Evolutionary conservation across 2,888 invertebrate genomes (phyloP).

Genomic region (Zaprionus lineosus): DNA sequence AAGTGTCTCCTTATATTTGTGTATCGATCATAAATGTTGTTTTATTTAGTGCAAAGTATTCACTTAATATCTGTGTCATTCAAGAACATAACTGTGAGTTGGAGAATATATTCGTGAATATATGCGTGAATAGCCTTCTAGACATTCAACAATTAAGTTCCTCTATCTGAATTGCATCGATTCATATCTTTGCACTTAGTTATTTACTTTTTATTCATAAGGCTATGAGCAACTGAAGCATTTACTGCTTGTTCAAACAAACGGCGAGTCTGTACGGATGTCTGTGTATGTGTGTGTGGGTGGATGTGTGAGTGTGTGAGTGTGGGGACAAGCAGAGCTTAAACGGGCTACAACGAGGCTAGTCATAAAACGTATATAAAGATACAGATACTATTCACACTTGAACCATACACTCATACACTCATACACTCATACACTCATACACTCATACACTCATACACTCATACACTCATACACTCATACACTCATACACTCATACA

Average conservation of each 20-base stretch:
- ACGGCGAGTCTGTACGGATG: slow-evolving; percentile 1
- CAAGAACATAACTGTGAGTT: too few relatives aligned
- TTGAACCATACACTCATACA: slow-evolving; percentile 11
- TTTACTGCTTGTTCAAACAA: slow-evolving; percentile 59
- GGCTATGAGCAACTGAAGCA: slow-evolving; percentile 23
- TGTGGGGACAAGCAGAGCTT: slow-evolving; percentile 56
- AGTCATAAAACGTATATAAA: slow-evolving; percentile 63
- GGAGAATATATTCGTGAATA: too few relatives aligned
- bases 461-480: slow-evolving; percentile 13
- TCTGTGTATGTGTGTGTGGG: slow-evolving; percentile 1
- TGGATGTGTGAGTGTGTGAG: neutral
- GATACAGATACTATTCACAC: slow-evolving; percentile 40
- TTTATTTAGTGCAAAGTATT: too few relatives aligned
- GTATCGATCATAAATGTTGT: too few relatives aligned
- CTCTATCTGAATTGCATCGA: slow-evolving; percentile 14
- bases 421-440: slow-evolving; percentile 21
- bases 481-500: slow-evolving; percentile 18
- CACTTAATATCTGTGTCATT: too few relatives aligned
- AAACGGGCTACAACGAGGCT: slow-evolving; percentile 24
- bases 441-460: slow-evolving; percentile 17
- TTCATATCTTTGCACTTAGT: slow-evolving; percentile 24
- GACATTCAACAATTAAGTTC: slow-evolving; percentile 6
- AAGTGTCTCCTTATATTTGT: too few relatives aligned
- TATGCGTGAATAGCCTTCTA: too few relatives aligned
- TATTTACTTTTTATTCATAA: slow-evolving; percentile 39